Conservation (phyloP, 2,113 vertebrate genomes). For the Campylomormyrus tamandua region DNA sequence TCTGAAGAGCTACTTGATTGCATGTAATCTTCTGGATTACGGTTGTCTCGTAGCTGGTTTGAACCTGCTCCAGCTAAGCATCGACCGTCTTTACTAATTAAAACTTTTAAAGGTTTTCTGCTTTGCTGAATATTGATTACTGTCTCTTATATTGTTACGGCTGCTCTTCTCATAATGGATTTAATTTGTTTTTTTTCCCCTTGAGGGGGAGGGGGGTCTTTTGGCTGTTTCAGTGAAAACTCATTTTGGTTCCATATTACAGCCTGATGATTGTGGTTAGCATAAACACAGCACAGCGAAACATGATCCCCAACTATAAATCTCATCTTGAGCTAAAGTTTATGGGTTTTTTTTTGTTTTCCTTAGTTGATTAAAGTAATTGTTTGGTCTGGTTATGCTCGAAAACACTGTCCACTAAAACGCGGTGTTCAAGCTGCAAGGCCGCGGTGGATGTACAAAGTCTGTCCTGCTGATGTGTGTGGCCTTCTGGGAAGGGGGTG, state of each 20-base stretch:
- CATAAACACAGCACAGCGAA: not conserved
- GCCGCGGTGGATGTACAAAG: not conserved
- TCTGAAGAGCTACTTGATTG: not conserved
- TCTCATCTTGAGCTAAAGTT: not conserved
- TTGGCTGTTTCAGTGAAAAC: not conserved
- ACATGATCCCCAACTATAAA: not conserved
- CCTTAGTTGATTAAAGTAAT: not conserved
- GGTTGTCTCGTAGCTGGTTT: not conserved
- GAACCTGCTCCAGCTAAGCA: not conserved
- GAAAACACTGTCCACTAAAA: not conserved
- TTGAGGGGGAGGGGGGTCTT: not conserved
- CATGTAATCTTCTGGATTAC: not conserved
- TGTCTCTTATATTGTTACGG: not conserved
- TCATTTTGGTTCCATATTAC: not conserved
- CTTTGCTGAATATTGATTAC: not conserved
- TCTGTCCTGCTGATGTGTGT: not conserved
- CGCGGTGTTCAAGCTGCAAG: not conserved
- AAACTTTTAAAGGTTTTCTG: not conserved
- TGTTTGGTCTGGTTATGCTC: constrained; percentile 10
- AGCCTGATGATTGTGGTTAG: not conserved
- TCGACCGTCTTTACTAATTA: not conserved
- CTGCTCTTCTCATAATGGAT: not conserved
- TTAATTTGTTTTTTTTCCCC: not conserved
- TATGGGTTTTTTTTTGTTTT: not conserved
- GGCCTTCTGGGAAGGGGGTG: not conserved